These are phyloP conservation scores for Pseudopleuronectes americanus DNA, from an alignment of 2,797 vertebrate genomes.

Conservation along the genomic window DNA sequence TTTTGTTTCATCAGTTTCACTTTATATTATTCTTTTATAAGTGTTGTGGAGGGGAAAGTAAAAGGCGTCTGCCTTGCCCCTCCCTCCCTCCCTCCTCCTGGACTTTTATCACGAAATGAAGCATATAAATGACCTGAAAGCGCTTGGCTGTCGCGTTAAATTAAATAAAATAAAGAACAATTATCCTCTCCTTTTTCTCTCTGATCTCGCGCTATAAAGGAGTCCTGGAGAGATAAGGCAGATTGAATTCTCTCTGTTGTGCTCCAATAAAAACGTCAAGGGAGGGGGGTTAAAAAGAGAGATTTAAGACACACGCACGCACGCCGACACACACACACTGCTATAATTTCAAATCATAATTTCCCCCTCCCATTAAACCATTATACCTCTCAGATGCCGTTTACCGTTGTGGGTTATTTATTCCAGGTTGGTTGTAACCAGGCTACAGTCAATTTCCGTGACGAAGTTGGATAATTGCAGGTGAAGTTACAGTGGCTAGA, in stretches of 20 bases:
- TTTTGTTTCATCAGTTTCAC: slow-evolving; percentile 71
- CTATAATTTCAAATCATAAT: slow-evolving; percentile 85
- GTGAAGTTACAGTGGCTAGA: slow-evolving; percentile 27
- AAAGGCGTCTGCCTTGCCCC: slow-evolving; percentile 48
- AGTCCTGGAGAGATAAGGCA: slow-evolving; percentile 85
- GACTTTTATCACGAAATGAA: slow-evolving; percentile 90
- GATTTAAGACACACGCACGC: slow-evolving; percentile 52
- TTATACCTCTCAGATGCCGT: slow-evolving; percentile 71
- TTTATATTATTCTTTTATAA: slow-evolving; percentile 48
- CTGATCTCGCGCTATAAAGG: slow-evolving; percentile 87
- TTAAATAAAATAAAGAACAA: slow-evolving; percentile 89
- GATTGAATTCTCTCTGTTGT: slow-evolving; percentile 84
- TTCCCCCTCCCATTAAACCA: slow-evolving; percentile 78
- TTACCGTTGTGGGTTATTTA: slow-evolving; percentile 70
- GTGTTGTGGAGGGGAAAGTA: slow-evolving; percentile 69
- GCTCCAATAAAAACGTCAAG: slow-evolving; percentile 81
- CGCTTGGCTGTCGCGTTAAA: slow-evolving; percentile 86
- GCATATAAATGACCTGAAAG: slow-evolving; percentile 90
- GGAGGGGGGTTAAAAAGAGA: slow-evolving; percentile 63
- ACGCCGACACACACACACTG: neutral
- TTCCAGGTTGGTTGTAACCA: slow-evolving; percentile 65
- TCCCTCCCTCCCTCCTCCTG: slow-evolving; percentile 62
- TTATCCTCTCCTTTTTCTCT: slow-evolving; percentile 84
- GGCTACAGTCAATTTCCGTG: slow-evolving; percentile 61
- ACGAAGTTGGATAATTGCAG: slow-evolving; percentile 75